Conservation (phyloP, 2,797 vertebrate genomes). For the Sciurus vulgaris region DNA sequence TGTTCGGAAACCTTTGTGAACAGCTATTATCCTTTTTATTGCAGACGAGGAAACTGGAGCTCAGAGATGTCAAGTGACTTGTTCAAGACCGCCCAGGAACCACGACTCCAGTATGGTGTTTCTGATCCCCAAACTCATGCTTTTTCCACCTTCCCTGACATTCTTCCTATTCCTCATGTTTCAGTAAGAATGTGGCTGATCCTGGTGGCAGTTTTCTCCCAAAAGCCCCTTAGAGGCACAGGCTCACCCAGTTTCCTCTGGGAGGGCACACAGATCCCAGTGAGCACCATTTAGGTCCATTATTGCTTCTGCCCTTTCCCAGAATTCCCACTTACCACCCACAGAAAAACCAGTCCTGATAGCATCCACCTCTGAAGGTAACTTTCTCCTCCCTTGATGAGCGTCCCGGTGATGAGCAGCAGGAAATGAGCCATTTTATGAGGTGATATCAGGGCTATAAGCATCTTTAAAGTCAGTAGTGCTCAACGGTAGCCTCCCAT, state of each 20-base stretch:
- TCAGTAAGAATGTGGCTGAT: background rate
- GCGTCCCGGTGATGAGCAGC: background rate
- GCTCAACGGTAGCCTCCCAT: background rate
- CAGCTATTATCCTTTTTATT: background rate
- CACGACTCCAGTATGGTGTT: background rate
- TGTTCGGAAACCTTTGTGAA: background rate
- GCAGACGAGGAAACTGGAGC: background rate
- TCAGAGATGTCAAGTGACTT: background rate
- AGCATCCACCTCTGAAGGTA: background rate
- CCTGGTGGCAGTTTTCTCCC: background rate
- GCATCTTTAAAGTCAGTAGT: constrained; percentile 70
- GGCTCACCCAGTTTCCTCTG: background rate
- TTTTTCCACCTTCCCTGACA: background rate
- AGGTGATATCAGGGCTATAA: constrained; percentile 53
- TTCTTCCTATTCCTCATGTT: background rate
- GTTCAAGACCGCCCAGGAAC: background rate
- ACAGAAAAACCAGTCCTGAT: background rate
- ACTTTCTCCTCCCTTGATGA: constrained; percentile 6
- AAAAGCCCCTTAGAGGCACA: background rate
- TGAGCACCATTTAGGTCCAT: background rate
- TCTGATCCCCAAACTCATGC: background rate
- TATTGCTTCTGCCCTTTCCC: constrained; percentile 42
- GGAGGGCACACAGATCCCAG: background rate
- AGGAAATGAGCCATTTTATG: constrained; percentile 75
- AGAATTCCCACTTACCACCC: background rate